Evolutionary conservation across 2,888 invertebrate species (phyloP).

Genomic region (Prosopocoilus inquinatus): DNA sequence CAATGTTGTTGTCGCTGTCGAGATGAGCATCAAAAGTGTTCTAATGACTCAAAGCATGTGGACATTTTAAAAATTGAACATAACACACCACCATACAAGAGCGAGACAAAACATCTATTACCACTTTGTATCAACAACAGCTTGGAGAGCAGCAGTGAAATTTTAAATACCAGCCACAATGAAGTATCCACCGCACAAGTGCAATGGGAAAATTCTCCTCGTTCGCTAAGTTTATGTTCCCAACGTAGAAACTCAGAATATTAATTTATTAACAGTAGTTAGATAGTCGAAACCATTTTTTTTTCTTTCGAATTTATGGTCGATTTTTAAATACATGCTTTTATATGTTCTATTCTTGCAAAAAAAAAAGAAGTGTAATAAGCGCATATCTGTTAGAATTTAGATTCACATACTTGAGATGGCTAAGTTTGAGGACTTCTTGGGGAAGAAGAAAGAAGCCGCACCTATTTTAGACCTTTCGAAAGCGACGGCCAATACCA

Average conservation of each 20-base stretch:
- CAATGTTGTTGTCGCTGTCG: conserved; percentile 46
- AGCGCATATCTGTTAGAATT: no score
- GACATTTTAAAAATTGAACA: conserved; percentile 35
- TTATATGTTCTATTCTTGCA: not conserved
- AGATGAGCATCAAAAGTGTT: conserved; percentile 23
- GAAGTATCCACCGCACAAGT: conserved; percentile 52
- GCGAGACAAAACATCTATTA: conserved; percentile 20
- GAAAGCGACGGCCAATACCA: conserved; percentile 70
- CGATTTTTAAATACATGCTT: no score
- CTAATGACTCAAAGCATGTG: conserved; percentile 29
- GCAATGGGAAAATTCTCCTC: conserved; percentile 53
- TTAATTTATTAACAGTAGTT: not conserved
- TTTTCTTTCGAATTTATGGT: not conserved
- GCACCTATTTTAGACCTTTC: conserved; percentile 83
- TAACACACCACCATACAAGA: conserved; percentile 26
- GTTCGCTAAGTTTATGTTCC: conserved; percentile 33
- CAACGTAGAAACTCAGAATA: conserved; percentile 22
- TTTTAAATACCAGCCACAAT: conserved; percentile 24
- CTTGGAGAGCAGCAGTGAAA: conserved; percentile 26
- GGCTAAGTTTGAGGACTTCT: conserved; percentile 78
- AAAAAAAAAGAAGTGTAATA: conserved; percentile 11
- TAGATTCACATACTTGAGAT: conserved; percentile 32
- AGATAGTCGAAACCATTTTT: not conserved
- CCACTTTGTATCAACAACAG: conserved; percentile 27
- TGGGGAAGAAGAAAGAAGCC: conserved; percentile 82